phyloP scores from a whole-genome alignment of 2,113 vertebrate species.

The Dryoscopus gambensis region DNA sequence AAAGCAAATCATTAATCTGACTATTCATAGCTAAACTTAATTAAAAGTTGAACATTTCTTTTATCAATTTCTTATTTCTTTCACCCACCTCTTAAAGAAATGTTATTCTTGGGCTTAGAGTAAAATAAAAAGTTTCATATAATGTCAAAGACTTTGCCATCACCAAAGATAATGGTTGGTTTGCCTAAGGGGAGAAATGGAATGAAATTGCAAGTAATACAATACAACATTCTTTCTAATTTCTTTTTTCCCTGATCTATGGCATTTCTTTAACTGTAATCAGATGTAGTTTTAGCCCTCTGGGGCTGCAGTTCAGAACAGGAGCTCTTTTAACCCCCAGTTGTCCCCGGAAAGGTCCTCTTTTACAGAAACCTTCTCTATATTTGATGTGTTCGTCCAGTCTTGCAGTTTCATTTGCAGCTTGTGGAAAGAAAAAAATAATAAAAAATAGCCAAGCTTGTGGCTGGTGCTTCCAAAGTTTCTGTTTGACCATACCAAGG shows the following conservation, averaged over 20 bases:
- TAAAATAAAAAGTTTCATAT: not conserved
- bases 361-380: not conserved
- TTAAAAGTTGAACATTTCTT: constrained; percentile 8
- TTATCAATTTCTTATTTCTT: not conserved
- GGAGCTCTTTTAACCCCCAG: not conserved
- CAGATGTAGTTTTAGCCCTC: not conserved
- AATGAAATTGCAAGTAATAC: constrained; percentile 27
- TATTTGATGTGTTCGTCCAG: not conserved
- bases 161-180: constrained; percentile 23
- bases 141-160: not conserved
- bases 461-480: not conserved
- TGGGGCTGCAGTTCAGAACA: not conserved
- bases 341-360: not conserved
- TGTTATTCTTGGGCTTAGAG: not conserved
- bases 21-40: constrained; percentile 21
- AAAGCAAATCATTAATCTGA: not conserved
- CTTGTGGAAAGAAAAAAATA: not conserved
- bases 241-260: not conserved
- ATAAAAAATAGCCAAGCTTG: not conserved
- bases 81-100: not conserved
- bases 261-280: not conserved
- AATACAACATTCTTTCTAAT: constrained; percentile 17
- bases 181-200: not conserved
- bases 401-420: not conserved
- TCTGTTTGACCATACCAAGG: not conserved